Base-by-base conservation (phyloP, 2,113 vertebrate genomes). In the Lophotis ruficrista region DNA sequence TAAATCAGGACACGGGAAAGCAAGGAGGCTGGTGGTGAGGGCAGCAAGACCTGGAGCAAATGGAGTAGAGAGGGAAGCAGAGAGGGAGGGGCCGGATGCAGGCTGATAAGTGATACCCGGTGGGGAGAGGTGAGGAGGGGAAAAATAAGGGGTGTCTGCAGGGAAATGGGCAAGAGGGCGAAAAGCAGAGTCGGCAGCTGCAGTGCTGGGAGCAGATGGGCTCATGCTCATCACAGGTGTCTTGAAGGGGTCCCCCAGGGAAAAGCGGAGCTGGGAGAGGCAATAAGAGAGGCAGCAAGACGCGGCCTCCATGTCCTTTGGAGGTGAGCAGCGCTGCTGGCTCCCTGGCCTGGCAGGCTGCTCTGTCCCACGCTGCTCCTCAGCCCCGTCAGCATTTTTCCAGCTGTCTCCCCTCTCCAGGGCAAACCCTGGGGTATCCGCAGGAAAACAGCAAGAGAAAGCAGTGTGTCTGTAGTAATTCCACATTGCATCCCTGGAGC, bases 221-320 rank as follows among this genome's bases (percentile, higher is more conserved):
- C 10, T 76, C 62, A 37, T 57, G 72, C 47, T 71, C 25, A 41
- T 51, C 60, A n/a, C 0, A 1, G n/a, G 6, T 94, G 56, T 75
- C 77, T 84, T 93, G 65, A 87, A 58, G 30, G 41, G 35, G 37
- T 72, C 38, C 37, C 50, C 25, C 30, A 47, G 65, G 60, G 77
- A 71, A 87, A 47, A 37, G 71, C 10, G 25, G 24, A 68, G 25
- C 51, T 90, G 38, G 58, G 23, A 73, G 65, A 75, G 28, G 60
- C 71, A 78, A 70, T 54, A 73, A 69, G 77, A 93, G 71, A 91
- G 47, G 50, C 62, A 81, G 51, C 47, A 73, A 76, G 60, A 66
- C 28, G 25, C 2, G 1, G 54, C 9, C n/a, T 47, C 35, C 4
- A 0, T 1, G 1, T 30, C 21, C 33, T 35, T 66, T 43, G n/a